Evolutionary conservation across 2,797 vertebrate species (phyloP), one percentile per base, ranked within the genome.

Genomic region (Pseudotriccus pelzelni): DNA sequence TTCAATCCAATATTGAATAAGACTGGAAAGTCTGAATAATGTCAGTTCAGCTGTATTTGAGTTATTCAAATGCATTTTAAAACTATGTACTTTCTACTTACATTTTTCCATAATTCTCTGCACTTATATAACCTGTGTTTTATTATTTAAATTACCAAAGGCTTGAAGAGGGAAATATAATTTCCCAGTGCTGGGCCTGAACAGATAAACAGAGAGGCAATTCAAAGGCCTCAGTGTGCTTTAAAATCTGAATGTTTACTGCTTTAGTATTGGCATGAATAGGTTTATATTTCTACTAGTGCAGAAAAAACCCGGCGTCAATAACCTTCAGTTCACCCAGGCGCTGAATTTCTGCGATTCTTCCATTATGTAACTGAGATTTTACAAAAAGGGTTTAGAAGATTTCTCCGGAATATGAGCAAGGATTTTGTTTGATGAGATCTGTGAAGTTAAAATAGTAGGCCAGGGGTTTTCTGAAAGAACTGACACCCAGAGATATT

Each of bases 1-100:
- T 96, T 96, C 94, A 96, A 50, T 96, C 94, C 92, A 96, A 83
- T 96, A 77, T 94, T 96, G 88, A 98, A 92, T 88, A 87, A 95
- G 87, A 67, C 91, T 96, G 94, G 96, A 97, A 97, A 98, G 96
- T 97, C 96, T 97, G 97, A 97, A 95, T 86, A 95, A 95, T 94
- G 96, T 90, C 85, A 86, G 92, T 95, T 96, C 67, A 90, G 92
- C 94, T 96, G 87, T 86, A 94, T 90, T 84, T 73, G 93, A 97
- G 94, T 90, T 97, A 93, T 79, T 93, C 76, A 90, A 87, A 84
- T 92, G 41, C 89, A 86, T 96, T 94, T 88, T 36, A 43, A 75
- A 96, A 84, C 80, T 60, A 73, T 12, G 72, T 90, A 28, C 74
- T 96, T 96, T 96, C 89, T 87, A 89, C 58, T 90, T 85, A 84